A percentile compares a stretch with the other conserved stretches of the same genome.
phyloP scores from a whole-genome alignment of 2,888 invertebrate genomes.

The Diaphora mendica region DNA sequence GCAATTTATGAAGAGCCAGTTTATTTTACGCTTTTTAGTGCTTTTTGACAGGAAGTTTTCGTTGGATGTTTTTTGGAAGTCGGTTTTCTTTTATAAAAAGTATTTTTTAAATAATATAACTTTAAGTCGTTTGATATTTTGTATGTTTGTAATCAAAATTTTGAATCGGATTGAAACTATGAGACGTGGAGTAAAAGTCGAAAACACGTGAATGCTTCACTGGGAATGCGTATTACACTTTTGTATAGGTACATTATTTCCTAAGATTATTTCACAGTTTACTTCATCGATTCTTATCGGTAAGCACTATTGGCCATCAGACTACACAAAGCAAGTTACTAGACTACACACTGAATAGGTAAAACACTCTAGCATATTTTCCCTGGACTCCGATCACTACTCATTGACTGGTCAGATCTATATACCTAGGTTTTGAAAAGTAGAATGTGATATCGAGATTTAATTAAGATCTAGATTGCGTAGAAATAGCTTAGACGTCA shows the following conservation, averaged over 20 bases:
- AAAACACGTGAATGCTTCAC: neutral
- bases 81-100: no score
- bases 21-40: no score
- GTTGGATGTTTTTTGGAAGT: no score
- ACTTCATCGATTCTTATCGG: neutral
- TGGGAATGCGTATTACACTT: neutral
- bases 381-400: constrained; percentile 16
- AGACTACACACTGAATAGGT: no score
- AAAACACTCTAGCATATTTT: constrained; percentile 16
- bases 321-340: neutral
- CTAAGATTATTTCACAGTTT: neutral
- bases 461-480: constrained; percentile 53
- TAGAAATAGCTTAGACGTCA: constrained; percentile 52
- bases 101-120: neutral
- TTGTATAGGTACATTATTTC: neutral
- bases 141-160: neutral
- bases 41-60: no score
- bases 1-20: no score
- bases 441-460: constrained; percentile 50
- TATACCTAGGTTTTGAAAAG: constrained; percentile 42
- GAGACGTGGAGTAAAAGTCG: neutral
- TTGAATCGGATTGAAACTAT: neutral
- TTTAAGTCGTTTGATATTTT: neutral
- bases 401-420: constrained; percentile 35
- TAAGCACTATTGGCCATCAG: neutral